Conservation (phyloP, 2,888 invertebrate species). For the Oxystoma pomonae region DNA sequence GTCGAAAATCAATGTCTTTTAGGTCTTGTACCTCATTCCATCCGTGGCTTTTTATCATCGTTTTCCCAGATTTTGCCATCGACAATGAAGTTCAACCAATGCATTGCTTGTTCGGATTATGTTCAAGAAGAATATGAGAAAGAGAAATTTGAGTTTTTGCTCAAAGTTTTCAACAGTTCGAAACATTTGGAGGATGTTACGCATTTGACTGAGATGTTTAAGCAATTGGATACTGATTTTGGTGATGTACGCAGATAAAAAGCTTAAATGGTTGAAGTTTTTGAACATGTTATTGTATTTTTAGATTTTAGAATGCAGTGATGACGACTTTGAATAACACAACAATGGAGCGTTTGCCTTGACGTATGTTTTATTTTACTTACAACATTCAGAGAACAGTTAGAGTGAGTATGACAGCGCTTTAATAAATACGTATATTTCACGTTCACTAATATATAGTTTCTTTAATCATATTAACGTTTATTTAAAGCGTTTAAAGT, state of each 20-base stretch:
- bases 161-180: constrained; percentile 76
- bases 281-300: no score
- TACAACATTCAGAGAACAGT: no score
- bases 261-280: background rate
- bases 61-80: constrained; percentile 81
- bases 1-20: constrained; percentile 50
- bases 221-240: constrained; percentile 52
- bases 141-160: constrained; percentile 66
- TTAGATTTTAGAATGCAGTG: constrained; percentile 37
- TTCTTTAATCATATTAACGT: no score
- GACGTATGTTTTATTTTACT: no score
- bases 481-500: no score
- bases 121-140: constrained; percentile 51
- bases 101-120: constrained; percentile 83
- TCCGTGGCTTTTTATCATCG: constrained; percentile 84
- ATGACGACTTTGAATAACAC: constrained; percentile 27
- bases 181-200: constrained; percentile 82
- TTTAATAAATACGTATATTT: no score
- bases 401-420: no score
- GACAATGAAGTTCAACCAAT: constrained; percentile 80
- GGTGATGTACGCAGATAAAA: constrained; percentile 52
- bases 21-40: constrained; percentile 87
- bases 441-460: no score
- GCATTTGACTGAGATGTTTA: constrained; percentile 65
- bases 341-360: no score